Evolutionary conservation across 2,888 invertebrate species (phyloP).

Genomic region (Ischnus inquisitorius): DNA sequence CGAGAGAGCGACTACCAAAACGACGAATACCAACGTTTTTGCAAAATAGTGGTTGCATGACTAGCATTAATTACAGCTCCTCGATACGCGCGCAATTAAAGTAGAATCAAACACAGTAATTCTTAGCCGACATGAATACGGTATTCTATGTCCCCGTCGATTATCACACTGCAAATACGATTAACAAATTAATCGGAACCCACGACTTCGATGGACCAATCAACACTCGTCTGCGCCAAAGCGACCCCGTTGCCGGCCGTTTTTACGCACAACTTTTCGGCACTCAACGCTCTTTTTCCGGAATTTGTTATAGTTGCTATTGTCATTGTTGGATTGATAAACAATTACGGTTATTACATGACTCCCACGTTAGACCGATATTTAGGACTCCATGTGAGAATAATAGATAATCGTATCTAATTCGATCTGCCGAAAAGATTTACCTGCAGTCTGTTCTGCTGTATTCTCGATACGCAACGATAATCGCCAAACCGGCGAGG

Average conservation of each 20-base stretch:
- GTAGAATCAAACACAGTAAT: too few relatives aligned
- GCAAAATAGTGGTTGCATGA: too few relatives aligned
- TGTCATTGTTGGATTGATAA: not conserved
- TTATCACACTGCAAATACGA: too few relatives aligned
- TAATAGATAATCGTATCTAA: not conserved
- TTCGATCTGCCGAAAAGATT: not conserved
- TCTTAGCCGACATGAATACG: too few relatives aligned
- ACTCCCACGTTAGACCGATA: not conserved
- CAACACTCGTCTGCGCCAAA: not conserved
- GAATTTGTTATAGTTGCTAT: not conserved
- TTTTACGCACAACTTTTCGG: not conserved
- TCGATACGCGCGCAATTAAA: too few relatives aligned
- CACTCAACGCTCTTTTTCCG: not conserved
- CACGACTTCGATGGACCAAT: not conserved
- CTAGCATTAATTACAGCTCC: too few relatives aligned
- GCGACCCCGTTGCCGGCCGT: not conserved
- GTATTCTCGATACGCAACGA: not conserved
- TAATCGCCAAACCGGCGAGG: slow-evolving; percentile 10
- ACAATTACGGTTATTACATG: not conserved
- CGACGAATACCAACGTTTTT: too few relatives aligned
- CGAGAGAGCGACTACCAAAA: too few relatives aligned
- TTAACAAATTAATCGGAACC: too few relatives aligned
- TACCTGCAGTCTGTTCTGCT: not conserved
- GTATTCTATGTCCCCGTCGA: too few relatives aligned
- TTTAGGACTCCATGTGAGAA: not conserved